These are phyloP conservation scores for Myrmecobius fasciatus DNA, from an alignment of 2,113 vertebrate genomes.

Conservation along the genomic window DNA sequence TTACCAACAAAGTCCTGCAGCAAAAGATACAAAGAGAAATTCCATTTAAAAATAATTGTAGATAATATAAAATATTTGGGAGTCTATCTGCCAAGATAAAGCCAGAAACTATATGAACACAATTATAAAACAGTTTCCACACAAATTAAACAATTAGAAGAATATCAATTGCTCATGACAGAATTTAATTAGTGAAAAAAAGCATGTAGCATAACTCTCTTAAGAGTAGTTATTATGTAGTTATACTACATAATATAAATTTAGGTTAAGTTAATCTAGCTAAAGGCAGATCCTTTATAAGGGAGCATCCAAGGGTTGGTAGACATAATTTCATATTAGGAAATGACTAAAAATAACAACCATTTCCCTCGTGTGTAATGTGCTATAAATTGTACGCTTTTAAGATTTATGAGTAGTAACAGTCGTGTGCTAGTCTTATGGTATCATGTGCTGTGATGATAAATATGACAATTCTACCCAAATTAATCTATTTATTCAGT, in stretches of 20 bases:
- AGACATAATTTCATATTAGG: slow-evolving; percentile 34
- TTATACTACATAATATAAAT: too few species aligned
- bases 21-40: too few species aligned
- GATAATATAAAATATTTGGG: too few species aligned
- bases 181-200: slow-evolving; percentile 40
- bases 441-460: slow-evolving; percentile 63
- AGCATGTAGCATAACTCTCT: slow-evolving; percentile 52
- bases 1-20: too few species aligned
- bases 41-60: too few species aligned
- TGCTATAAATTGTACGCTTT: slow-evolving; percentile 50
- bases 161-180: background rate
- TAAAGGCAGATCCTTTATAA: slow-evolving; percentile 44
- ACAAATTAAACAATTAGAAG: too few species aligned
- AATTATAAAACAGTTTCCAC: too few species aligned
- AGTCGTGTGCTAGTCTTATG: slow-evolving; percentile 61
- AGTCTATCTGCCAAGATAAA: too few species aligned
- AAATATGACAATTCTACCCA: background rate
- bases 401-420: slow-evolving; percentile 64
- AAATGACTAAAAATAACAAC: background rate
- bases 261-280: slow-evolving; percentile 45
- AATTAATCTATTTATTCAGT: too few species aligned
- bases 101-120: too few species aligned
- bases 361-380: background rate
- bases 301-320: slow-evolving; percentile 38
- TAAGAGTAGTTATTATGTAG: too few species aligned